Base-by-base conservation (phyloP, 2,888 invertebrate genomes). In the Abrostola triplasia region DNA sequence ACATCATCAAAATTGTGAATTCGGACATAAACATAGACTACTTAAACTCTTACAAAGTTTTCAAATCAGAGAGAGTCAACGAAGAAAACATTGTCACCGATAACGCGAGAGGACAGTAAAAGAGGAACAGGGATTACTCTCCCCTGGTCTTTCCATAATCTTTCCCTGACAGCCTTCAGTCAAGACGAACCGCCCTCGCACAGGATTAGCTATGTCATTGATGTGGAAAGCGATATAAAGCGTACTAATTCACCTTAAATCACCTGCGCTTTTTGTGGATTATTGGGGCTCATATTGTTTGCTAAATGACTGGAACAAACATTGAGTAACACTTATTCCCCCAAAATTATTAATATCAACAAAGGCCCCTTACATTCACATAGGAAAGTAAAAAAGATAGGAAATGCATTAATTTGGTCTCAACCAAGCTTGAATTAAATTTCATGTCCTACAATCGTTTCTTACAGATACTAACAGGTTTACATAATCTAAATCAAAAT, bases 171-270 rank as follows among this genome's bases (percentile, higher is more conserved):
- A 90, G 86, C 84, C 81, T 87, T 90, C 87, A 88, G 86, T 90
- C 87, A 85, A 77, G 78, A 74, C 69, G 72, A 79, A 82, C 84
- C 85, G 76, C 76, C 82, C 82, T 84, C 78, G 85, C 76, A 77
- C 65, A 72, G 84, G 88, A 89, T 91, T 90, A 90, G 42, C 77
- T 69, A 79, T 82, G 85, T 88, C 89, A 86, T 86, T 90, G 87
- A 86, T 89, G 90, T 88, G 88, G 82, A 89, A 90, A 89, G 81
- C 84, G 90, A 90, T 89, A 88, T 80, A 79, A 80, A 82, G 80
- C 81, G 78, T 75, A 65, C 78, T 73, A 81, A 82, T 79, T 76
- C 73, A 82, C 73, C 78, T 80, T 77, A 82, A 86, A 86, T 89
- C 89, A 85, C 87, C 83, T 85, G 83, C 59, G 73, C 79, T 76